These are phyloP conservation scores for Nasonia giraulti DNA, from an alignment of 1,140 invertebrate species.

Conservation along the genomic window DNA sequence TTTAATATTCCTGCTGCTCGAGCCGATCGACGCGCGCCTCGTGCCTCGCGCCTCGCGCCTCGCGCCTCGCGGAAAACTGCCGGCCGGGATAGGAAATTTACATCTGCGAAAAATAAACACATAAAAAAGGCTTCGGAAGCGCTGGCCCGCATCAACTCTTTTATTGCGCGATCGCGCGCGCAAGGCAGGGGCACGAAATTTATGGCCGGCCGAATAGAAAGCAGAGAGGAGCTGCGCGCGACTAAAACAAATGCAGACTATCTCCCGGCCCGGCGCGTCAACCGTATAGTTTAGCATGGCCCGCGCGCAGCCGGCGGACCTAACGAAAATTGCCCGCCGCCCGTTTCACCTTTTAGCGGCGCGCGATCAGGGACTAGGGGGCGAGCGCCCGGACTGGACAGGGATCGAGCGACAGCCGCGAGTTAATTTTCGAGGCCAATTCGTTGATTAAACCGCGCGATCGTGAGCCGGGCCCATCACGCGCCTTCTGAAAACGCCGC, in stretches of 20 bases:
- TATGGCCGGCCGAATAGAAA: slow-evolving; percentile 2
- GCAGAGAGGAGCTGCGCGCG: slow-evolving; percentile 39
- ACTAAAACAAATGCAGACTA: slow-evolving; percentile 9
- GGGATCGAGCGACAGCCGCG: no score
- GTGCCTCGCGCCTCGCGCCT: no score
- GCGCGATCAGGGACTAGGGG: no score
- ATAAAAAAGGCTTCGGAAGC: slow-evolving; percentile 36
- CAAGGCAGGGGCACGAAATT: slow-evolving; percentile 31
- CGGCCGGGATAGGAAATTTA: no score
- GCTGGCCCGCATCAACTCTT: slow-evolving; percentile 34
- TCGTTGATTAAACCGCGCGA: slow-evolving; percentile 57
- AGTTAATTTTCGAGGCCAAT: slow-evolving; percentile 23
- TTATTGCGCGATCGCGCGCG: slow-evolving; percentile 34
- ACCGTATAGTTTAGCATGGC: no score
- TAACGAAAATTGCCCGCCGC: no score
- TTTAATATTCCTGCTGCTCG: slow-evolving; percentile 27
- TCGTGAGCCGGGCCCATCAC: slow-evolving; percentile 29
- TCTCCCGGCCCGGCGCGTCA: not conserved
- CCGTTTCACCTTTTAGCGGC: no score
- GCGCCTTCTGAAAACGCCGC: no score
- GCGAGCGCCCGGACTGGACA: no score
- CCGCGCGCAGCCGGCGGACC: no score
- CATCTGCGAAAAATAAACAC: slow-evolving; percentile 39
- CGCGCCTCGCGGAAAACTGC: no score
- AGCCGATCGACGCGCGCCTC: no score